Evolutionary conservation across 2,888 invertebrate genomes (phyloP), one percentile per base, ranked within the genome.

Genomic region (Drosophila tripunctata): DNA sequence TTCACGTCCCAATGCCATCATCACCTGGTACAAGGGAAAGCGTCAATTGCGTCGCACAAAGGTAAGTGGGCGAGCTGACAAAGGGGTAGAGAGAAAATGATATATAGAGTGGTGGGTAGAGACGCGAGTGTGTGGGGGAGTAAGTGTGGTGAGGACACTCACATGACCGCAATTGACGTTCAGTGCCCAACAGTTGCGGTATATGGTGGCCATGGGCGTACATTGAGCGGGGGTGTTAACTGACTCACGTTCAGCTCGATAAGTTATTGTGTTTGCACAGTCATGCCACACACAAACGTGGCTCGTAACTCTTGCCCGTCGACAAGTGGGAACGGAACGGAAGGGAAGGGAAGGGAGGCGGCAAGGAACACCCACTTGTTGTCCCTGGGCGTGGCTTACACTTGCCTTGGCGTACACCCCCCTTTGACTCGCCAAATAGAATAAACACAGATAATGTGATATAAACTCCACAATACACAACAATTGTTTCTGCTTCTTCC

Each of bases 11-110:
- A 95, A 96, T 17, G 96, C 97, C 22, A 93, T 96, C 89, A 94
- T 97, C 91, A 95, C 96, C 12, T 97, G 97, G 97, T 96, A 96
- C 92, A 97, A 97, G 91, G 96, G 96, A 68, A 96, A 96, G 90
- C 93, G 96, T 63, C 95, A 95, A 89, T 94, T 96, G 73, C 94
- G 95, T 87, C 93, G 96, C 90, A 95, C 96, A 61, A 96, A 95
- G 93, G 96, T 96, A 88, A 91, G 92, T 89, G 27, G 3, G 1
- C 6, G 1, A 17, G 2, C 4, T 0, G 12, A 8, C 7, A 4
- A 2, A 3, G 8, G 4, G 10, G 3, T 0, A 22, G 0, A 1
- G 27, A n/a, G 4, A n/a, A 7, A 2, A n/a, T n/a, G n/a, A n/a
- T n/a, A n/a, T n/a, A n/a, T n/a, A n/a, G n/a, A n/a, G n/a, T n/a